A percentile compares a stretch with the other conserved stretches of the same genome.
phyloP scores from a whole-genome alignment of 2,797 vertebrate species.

The Babyrousa celebensis region DNA sequence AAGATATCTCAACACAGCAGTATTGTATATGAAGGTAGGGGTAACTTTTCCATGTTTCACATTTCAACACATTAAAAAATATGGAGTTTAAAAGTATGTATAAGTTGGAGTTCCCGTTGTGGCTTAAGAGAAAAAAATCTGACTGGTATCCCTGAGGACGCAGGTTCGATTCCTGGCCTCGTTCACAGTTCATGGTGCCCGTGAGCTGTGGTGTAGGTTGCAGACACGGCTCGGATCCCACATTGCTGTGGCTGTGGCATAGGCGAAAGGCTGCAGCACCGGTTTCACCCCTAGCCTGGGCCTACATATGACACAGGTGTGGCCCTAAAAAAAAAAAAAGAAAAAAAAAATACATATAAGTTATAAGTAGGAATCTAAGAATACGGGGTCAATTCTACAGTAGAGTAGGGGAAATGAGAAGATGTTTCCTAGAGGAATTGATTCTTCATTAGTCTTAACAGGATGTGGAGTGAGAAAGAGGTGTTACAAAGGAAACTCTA shows the following conservation, averaged over 20 bases:
- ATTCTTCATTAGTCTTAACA: neutral
- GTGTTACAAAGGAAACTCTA: neutral
- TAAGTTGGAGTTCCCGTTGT: neutral
- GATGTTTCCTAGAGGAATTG: neutral
- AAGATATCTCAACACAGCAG: neutral
- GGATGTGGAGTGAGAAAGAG: neutral
- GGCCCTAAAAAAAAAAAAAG: too few relatives aligned
- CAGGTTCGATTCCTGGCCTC: too few relatives aligned
- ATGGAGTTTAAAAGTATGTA: neutral
- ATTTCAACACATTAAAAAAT: constrained; percentile 4
- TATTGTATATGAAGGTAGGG: neutral
- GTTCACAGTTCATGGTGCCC: too few relatives aligned
- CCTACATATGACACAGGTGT: too few relatives aligned
- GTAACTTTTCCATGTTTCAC: constrained; percentile 16
- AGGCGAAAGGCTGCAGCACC: too few relatives aligned
- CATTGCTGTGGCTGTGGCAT: too few relatives aligned
- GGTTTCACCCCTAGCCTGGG: too few relatives aligned
- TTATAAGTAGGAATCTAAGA: neutral
- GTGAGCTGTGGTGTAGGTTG: too few relatives aligned
- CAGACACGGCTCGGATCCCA: too few relatives aligned
- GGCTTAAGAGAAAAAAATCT: too few relatives aligned
- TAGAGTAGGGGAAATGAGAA: neutral
- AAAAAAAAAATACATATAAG: neutral
- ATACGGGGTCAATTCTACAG: neutral
- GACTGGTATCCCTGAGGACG: too few relatives aligned